Evolutionary conservation across 2,797 vertebrate genomes (phyloP).

Genomic region (Podarcis siculus): DNA sequence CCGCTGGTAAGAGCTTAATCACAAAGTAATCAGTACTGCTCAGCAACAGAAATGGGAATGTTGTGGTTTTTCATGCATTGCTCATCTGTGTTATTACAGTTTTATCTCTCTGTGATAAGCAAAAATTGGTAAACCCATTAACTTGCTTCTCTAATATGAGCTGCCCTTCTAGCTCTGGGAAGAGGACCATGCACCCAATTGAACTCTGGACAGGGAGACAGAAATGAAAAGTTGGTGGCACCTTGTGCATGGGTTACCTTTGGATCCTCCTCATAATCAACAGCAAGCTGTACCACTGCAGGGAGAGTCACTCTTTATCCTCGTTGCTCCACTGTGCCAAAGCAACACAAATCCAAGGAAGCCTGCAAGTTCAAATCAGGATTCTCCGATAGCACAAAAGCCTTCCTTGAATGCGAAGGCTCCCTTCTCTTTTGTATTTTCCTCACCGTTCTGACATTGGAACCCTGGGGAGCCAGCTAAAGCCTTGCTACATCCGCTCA

Average conservation of each 20-base stretch:
- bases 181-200: background rate
- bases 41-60: background rate
- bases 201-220: fast-evolving
- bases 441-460: background rate
- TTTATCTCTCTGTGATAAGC: background rate
- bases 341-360: background rate
- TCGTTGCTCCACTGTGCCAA: background rate
- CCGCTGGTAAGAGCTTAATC: background rate
- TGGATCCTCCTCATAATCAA: background rate
- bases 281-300: background rate
- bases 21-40: background rate
- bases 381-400: background rate
- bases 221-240: background rate
- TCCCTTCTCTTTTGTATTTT: background rate
- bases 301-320: background rate
- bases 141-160: fast-evolving
- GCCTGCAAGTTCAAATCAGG: background rate
- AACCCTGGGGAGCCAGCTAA: no score
- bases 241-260: no score
- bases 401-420: background rate
- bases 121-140: background rate
- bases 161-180: fast-evolving
- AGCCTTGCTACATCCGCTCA: background rate
- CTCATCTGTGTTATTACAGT: background rate
- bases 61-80: background rate